phyloP scores from a whole-genome alignment of 35 echinoderm and acorn worm genomes.

The Holothuria glaberrima region DNA sequence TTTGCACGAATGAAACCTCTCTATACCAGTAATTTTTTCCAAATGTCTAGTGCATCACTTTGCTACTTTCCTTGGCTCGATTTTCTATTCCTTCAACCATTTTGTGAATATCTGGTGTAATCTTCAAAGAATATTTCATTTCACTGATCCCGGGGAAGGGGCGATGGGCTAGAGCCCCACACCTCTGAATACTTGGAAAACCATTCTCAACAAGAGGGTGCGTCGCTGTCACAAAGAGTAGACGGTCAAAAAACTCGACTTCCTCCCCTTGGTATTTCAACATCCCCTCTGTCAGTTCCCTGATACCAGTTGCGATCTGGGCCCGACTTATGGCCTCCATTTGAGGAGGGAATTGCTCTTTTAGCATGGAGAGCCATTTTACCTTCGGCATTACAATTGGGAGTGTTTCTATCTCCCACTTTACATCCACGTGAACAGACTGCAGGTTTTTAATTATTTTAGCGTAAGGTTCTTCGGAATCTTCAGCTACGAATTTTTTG shows the following conservation, averaged over 20 bases:
- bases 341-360: constrained; percentile 91
- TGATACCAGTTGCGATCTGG: constrained; percentile 79
- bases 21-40: too few species aligned
- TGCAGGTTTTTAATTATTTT: constrained; percentile 85
- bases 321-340: constrained; percentile 82
- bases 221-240: constrained; percentile 85
- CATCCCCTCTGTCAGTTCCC: constrained; percentile 98
- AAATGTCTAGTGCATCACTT: constrained; percentile 42
- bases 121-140: constrained; percentile 81
- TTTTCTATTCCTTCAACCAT: constrained; percentile 63
- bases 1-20: too few species aligned
- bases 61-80: constrained; percentile 52
- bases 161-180: constrained; percentile 66
- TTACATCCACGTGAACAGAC: constrained; percentile 78
- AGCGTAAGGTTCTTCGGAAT: constrained; percentile 87
- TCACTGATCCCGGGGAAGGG: constrained; percentile 87
- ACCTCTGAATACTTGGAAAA: constrained; percentile 92
- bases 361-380: constrained; percentile 95
- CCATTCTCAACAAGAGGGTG: constrained; percentile 81
- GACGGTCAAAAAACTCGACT: constrained; percentile 96
- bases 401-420: constrained; percentile 92
- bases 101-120: constrained; percentile 88
- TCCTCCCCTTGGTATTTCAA: constrained; percentile 93
- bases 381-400: constrained; percentile 96
- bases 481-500: constrained; percentile 73